Evolutionary conservation across 1,140 invertebrate genomes (phyloP).

Genomic region (Temnothorax nylanderi): DNA sequence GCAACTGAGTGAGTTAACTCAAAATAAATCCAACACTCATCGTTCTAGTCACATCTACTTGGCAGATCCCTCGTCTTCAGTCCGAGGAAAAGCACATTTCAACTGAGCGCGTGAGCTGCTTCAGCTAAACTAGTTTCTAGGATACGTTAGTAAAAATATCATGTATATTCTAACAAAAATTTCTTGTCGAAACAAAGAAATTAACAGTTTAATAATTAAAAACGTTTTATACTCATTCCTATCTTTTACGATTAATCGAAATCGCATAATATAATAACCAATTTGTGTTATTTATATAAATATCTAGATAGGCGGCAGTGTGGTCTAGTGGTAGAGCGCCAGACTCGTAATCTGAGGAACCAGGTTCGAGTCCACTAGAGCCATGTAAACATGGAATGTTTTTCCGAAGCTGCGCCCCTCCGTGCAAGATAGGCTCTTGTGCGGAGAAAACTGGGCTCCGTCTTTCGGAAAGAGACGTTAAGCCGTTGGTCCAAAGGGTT

Average conservation of each 20-base stretch:
- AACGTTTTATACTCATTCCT: background rate
- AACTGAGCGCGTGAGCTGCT: background rate
- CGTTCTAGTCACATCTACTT: slow-evolving; percentile 20
- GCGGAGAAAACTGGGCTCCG: too few relatives aligned
- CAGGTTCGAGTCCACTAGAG: too few relatives aligned
- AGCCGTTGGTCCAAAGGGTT: too few relatives aligned
- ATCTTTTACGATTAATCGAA: background rate
- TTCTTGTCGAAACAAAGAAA: background rate
- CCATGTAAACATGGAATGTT: too few relatives aligned
- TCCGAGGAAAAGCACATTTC: background rate
- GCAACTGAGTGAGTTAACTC: background rate
- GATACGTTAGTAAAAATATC: background rate
- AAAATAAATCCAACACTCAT: slow-evolving; percentile 61
- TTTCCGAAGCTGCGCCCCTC: too few relatives aligned
- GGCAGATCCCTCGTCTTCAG: background rate
- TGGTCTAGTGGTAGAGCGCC: too few relatives aligned
- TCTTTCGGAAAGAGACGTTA: too few relatives aligned
- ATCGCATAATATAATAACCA: background rate
- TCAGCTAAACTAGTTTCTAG: background rate
- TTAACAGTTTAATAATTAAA: background rate
- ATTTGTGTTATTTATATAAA: background rate
- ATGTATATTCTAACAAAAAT: background rate
- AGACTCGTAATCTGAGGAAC: too few relatives aligned
- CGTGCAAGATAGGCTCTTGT: too few relatives aligned
- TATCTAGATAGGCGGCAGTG: too few relatives aligned